Percentiles rank a stretch among this genome's conserved stretches.
Evolutionary conservation across 2,113 vertebrate species (phyloP).

Genomic region (Anolis carolinensis): DNA sequence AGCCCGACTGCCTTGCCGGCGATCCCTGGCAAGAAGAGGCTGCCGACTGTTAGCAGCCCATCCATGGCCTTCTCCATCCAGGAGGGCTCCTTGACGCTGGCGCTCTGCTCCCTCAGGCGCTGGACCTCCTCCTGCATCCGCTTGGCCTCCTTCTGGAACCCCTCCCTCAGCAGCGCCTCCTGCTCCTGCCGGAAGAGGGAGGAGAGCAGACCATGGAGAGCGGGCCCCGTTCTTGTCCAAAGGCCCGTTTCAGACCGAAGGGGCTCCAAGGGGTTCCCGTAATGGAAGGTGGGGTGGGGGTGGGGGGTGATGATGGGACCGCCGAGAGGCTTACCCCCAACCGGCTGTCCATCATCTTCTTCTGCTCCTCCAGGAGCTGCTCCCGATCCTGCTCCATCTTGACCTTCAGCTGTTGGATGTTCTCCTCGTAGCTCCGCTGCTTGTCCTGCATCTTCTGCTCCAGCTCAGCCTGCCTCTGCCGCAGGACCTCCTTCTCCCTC

Average conservation of each 20-base stretch:
- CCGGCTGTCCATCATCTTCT: not conserved
- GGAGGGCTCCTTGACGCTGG: not conserved
- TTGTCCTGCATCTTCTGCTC: not conserved
- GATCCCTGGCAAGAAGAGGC: not conserved
- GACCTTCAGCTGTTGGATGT: slow-evolving; percentile 13
- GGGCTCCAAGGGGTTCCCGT: not conserved
- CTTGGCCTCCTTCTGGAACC: not conserved
- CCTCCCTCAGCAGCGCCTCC: not conserved
- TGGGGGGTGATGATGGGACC: not conserved
- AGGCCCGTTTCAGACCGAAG: no score
- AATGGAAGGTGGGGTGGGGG: no score
- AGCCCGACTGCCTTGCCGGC: rapidly evolving
- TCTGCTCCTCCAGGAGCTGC: not conserved
- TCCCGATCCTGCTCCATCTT: slow-evolving; percentile 18
- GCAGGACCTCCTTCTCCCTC: slow-evolving; percentile 2
- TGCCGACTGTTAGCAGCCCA: not conserved
- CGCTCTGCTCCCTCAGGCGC: not conserved
- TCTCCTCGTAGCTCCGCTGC: not conserved
- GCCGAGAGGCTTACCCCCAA: not conserved
- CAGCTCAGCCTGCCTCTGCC: not conserved
- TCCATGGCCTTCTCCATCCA: rapidly evolving
- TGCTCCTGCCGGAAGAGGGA: not conserved
- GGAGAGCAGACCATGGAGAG: not conserved
- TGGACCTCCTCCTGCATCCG: not conserved
- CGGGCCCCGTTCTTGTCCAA: not conserved